Evolutionary conservation across 2,113 vertebrate species (phyloP).

Genomic region (Cryptotis parvus): DNA sequence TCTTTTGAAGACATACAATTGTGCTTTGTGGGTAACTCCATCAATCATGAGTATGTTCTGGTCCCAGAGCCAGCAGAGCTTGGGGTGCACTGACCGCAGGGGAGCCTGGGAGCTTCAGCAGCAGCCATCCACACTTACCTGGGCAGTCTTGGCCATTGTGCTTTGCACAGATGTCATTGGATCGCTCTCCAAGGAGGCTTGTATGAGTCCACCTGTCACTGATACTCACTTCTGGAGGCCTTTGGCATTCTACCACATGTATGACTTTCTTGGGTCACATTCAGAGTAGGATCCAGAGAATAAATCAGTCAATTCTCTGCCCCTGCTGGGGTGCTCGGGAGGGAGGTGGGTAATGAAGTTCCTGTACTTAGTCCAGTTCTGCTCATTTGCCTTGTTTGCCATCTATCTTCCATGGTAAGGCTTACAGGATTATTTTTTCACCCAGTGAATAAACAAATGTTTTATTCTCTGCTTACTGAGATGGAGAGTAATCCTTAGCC

Average conservation of each 20-base stretch:
- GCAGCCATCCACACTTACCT: rapidly evolving
- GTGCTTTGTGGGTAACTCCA: background rate
- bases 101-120: rapidly evolving
- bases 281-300: background rate
- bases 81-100: background rate
- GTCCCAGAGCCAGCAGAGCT: background rate
- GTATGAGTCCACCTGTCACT: rapidly evolving
- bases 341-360: background rate
- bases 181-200: background rate
- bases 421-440: slow-evolving; percentile 54
- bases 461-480: slow-evolving; percentile 66
- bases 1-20: background rate
- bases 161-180: background rate
- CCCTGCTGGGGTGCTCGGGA: too few species aligned
- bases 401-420: background rate
- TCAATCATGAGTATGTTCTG: rapidly evolving
- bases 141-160: background rate
- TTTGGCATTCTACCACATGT: too few species aligned
- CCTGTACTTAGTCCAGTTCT: background rate
- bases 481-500: slow-evolving; percentile 56
- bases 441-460: slow-evolving; percentile 48
- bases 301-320: background rate
- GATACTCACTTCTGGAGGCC: background rate
- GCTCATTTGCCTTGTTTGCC: background rate
- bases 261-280: background rate